phyloP scores from a whole-genome alignment of 2,113 vertebrate genomes.

The Stegostoma tigrinum region DNA sequence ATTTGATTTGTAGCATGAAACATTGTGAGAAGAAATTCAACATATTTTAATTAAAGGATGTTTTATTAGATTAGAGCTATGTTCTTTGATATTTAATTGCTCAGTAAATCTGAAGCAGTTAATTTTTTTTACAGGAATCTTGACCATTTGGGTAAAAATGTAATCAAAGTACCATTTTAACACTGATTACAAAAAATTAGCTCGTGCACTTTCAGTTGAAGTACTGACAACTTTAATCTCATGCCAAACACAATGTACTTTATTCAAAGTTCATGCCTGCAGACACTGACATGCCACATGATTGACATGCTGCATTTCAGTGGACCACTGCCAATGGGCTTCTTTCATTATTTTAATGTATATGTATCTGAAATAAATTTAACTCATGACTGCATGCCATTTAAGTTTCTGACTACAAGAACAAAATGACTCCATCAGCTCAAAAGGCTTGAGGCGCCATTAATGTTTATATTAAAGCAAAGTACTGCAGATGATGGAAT shows the following conservation, averaged over 20 bases:
- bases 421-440: background rate
- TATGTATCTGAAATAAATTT: background rate
- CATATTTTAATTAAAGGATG: background rate
- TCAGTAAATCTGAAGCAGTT: background rate
- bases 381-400: background rate
- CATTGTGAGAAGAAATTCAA: background rate
- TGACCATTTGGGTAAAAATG: background rate
- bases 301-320: background rate
- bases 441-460: background rate
- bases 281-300: background rate
- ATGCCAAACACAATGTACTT: background rate
- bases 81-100: background rate
- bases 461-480: background rate
- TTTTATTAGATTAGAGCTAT: background rate
- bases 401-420: background rate
- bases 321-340: background rate
- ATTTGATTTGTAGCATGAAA: background rate
- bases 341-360: background rate
- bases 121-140: background rate
- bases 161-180: background rate
- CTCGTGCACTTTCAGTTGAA: background rate
- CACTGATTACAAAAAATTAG: background rate
- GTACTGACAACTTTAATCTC: background rate
- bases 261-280: conserved; percentile 5
- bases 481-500: too few species aligned